phyloP scores from a whole-genome alignment of 1,140 invertebrate species.

The Idris sp. region DNA sequence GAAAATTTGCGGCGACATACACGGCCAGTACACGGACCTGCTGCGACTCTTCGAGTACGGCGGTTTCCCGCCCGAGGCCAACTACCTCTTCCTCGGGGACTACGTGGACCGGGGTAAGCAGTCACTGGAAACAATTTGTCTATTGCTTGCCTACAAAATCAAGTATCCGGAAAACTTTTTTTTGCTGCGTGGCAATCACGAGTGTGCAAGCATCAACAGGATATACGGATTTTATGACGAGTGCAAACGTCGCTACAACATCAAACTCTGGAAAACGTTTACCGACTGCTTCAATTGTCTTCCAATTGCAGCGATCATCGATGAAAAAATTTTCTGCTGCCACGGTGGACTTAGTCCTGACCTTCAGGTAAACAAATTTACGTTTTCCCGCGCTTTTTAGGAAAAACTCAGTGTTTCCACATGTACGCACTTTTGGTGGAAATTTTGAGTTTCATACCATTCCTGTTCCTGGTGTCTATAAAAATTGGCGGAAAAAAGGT shows the following conservation, averaged over 20 bases:
- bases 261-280: slow-evolving; percentile 99
- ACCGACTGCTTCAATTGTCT: slow-evolving; percentile 90
- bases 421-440: no score
- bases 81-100: slow-evolving; percentile 97
- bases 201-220: slow-evolving; percentile 95
- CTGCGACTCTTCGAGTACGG: slow-evolving; percentile 99
- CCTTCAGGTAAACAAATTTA: no score
- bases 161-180: slow-evolving; percentile 95
- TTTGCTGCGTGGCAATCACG: slow-evolving; percentile 89
- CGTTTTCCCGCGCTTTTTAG: no score
- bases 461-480: no score
- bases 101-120: slow-evolving; percentile 93
- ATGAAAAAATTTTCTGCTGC: slow-evolving; percentile 99
- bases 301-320: slow-evolving; percentile 96
- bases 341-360: slow-evolving; percentile 91
- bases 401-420: no score
- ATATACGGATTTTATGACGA: slow-evolving; percentile 99
- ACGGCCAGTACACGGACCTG: slow-evolving; percentile 99
- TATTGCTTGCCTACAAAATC: slow-evolving; percentile 97
- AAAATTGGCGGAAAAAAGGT: no score
- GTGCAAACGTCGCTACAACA: slow-evolving; percentile 97
- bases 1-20: slow-evolving; percentile 99
- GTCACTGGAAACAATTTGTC: slow-evolving; percentile 93
- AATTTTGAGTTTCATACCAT: no score
- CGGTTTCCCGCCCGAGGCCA: slow-evolving; percentile 99